Evolutionary conservation across 2,797 vertebrate genomes (phyloP).

Genomic region (Anguilla megastoma): DNA sequence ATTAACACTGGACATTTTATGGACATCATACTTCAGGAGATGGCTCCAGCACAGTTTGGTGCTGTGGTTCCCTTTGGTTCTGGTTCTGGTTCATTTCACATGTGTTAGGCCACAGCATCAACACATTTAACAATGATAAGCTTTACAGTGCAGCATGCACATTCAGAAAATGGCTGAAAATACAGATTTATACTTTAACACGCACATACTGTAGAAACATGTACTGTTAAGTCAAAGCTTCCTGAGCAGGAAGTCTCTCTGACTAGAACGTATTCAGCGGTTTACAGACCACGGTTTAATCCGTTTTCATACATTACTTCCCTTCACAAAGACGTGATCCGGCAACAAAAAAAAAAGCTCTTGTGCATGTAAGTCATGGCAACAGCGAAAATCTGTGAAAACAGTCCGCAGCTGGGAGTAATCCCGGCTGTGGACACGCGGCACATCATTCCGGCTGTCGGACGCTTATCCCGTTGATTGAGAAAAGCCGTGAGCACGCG

Average conservation of each 20-base stretch:
- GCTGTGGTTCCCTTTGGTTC: background rate
- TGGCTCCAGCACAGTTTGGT: background rate
- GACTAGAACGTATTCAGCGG: background rate
- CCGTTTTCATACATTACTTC: conserved; percentile 17
- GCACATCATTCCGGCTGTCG: background rate
- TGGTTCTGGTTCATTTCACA: background rate
- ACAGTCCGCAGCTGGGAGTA: conserved; percentile 1
- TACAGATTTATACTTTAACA: background rate
- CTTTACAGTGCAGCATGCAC: background rate
- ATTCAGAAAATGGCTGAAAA: background rate
- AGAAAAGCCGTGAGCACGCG: conserved; percentile 12
- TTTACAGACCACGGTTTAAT: conserved; percentile 11
- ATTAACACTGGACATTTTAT: no score
- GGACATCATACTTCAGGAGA: background rate
- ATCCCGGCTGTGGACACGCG: conserved; percentile 10
- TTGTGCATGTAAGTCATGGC: conserved; percentile 2
- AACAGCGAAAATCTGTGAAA: conserved; percentile 21
- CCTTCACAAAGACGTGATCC: background rate
- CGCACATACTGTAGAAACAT: background rate
- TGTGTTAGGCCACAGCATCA: background rate
- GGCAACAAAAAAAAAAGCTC: background rate
- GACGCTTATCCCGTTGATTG: conserved; percentile 28
- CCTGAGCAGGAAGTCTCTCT: background rate
- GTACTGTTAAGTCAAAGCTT: conserved; percentile 13
- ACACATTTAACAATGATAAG: background rate